Evolutionary conservation across 2,113 vertebrate genomes (phyloP).

Genomic region (Epinephelus fuscoguttatus): DNA sequence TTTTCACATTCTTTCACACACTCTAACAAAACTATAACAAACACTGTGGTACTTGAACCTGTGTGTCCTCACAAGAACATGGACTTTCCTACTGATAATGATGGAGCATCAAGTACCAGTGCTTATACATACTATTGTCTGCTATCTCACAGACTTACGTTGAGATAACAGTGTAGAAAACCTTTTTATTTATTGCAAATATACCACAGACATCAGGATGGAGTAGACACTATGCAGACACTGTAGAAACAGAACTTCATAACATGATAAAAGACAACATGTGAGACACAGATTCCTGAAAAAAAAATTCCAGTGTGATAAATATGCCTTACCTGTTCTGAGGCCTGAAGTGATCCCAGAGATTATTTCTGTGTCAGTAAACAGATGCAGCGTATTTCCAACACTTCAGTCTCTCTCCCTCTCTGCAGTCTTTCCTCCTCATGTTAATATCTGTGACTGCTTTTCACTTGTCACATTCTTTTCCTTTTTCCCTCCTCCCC

Average conservation of each 20-base stretch:
- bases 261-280: neutral
- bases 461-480: neutral
- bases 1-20: neutral
- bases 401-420: neutral
- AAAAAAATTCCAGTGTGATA: neutral
- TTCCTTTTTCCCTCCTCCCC: neutral
- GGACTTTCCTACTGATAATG: neutral
- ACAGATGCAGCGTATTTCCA: neutral
- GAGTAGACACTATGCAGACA: neutral
- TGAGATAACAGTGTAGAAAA: neutral
- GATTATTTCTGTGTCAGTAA: neutral
- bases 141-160: neutral
- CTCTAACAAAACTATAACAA: neutral
- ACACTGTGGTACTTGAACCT: neutral
- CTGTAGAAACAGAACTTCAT: neutral
- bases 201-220: neutral
- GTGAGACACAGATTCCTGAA: neutral
- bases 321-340: constrained; percentile 37
- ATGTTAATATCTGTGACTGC: neutral
- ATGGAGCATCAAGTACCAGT: neutral
- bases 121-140: neutral
- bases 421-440: neutral
- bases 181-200: neutral
- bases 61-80: neutral
- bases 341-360: neutral